A percentile compares a stretch with the other conserved stretches of the same genome.
phyloP scores from a whole-genome alignment of 2,888 invertebrate species.

The Agrotis puta region DNA sequence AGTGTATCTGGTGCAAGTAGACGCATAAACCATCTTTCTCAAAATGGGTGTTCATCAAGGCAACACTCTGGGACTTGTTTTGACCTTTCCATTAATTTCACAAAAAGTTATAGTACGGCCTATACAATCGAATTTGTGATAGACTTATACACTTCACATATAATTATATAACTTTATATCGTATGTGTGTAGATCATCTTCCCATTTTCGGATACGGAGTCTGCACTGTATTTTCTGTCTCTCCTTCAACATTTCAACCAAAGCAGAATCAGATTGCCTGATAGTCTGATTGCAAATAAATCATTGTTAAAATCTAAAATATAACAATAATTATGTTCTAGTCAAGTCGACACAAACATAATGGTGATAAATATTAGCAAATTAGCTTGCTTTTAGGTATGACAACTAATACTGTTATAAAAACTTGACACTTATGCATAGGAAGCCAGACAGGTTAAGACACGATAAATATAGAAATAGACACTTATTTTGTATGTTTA shows the following conservation, averaged over 20 bases:
- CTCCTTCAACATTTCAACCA: not conserved
- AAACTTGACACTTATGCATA: slow-evolving; percentile 23
- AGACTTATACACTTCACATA: too few species aligned
- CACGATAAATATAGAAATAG: not conserved
- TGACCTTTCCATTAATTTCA: not conserved
- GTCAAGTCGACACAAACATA: not conserved
- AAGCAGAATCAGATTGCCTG: not conserved
- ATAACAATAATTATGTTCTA: not conserved
- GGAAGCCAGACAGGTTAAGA: slow-evolving; percentile 1
- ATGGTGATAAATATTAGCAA: not conserved
- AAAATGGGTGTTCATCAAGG: not conserved
- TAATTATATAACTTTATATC: too few species aligned
- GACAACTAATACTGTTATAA: not conserved
- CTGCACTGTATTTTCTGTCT: not conserved
- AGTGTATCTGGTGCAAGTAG: not conserved
- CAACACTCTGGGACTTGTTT: not conserved
- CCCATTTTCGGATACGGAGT: not conserved
- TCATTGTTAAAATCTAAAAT: not conserved
- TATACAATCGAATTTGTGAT: not conserved
- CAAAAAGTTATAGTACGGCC: not conserved
- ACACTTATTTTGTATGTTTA: slow-evolving; percentile 11
- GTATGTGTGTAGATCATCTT: not conserved
- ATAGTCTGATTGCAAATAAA: not conserved
- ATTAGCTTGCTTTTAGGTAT: not conserved
- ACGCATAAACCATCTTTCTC: not conserved